phyloP scores from a whole-genome alignment of 2,888 invertebrate genomes.

The Drosophila tanythrix region DNA sequence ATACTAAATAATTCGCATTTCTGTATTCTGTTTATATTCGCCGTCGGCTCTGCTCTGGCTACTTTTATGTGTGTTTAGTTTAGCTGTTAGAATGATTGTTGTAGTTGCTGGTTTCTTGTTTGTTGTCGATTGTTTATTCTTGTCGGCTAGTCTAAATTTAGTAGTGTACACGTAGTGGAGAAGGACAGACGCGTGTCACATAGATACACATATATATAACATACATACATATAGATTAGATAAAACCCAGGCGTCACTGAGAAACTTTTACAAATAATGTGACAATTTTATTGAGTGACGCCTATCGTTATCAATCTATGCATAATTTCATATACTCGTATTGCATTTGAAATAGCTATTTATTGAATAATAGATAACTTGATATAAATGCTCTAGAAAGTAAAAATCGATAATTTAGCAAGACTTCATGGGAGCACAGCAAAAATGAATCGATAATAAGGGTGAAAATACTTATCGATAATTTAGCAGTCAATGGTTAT shows the following conservation, averaged over 20 bases:
- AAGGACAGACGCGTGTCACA: constrained; percentile 13
- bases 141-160: constrained; percentile 37
- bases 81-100: constrained; percentile 37
- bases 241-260: constrained; percentile 39
- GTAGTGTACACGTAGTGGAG: constrained; percentile 15
- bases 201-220: background rate
- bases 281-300: constrained; percentile 27
- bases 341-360: background rate
- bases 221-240: constrained; percentile 45
- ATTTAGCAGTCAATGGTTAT: background rate
- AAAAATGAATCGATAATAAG: background rate
- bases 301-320: background rate
- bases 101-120: constrained; percentile 7
- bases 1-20: constrained; percentile 25
- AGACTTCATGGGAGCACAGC: too few species aligned
- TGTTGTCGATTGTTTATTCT: constrained; percentile 18
- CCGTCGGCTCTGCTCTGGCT: constrained; percentile 2
- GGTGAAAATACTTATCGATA: background rate
- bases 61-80: constrained; percentile 32
- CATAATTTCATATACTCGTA: background rate
- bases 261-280: constrained; percentile 24
- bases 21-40: constrained; percentile 41
- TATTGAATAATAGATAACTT: background rate
- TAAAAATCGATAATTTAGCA: background rate
- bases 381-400: background rate